phyloP scores from a whole-genome alignment of 2,888 invertebrate genomes.

The Odontothrips loti region DNA sequence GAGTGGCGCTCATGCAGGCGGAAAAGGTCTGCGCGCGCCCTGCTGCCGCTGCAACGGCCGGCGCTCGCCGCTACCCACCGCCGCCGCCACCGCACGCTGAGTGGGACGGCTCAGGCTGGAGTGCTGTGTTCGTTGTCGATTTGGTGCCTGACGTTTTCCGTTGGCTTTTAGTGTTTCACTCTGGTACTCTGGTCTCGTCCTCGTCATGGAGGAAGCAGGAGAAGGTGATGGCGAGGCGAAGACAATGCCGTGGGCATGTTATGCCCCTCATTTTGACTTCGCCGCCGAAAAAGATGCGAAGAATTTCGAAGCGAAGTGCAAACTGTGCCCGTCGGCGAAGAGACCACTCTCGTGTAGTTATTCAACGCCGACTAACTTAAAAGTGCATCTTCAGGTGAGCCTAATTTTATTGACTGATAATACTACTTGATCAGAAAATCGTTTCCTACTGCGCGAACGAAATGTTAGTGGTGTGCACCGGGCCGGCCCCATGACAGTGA shows the following conservation, averaged over 20 bases:
- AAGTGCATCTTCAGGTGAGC: neutral
- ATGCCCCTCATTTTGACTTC: neutral
- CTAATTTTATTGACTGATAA: neutral
- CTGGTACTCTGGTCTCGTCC: too few relatives aligned
- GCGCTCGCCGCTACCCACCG: neutral
- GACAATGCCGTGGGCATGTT: neutral
- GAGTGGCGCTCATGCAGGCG: neutral
- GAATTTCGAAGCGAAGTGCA: neutral
- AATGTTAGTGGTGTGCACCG: neutral
- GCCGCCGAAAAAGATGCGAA: neutral
- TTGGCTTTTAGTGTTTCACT: too few relatives aligned
- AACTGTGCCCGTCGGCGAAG: neutral
- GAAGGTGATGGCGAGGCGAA: neutral
- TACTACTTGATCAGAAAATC: neutral
- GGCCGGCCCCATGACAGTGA: neutral
- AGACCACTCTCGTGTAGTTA: neutral
- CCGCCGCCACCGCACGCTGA: neutral
- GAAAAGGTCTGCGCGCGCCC: neutral
- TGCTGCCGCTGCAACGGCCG: neutral
- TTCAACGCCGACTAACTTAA: neutral
- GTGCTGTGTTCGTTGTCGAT: too few relatives aligned
- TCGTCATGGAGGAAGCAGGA: neutral
- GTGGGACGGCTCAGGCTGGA: too few relatives aligned
- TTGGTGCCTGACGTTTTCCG: too few relatives aligned
- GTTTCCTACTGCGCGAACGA: neutral